phyloP scores from a whole-genome alignment of 1,140 invertebrate species.

The Parapsyche elsis region DNA sequence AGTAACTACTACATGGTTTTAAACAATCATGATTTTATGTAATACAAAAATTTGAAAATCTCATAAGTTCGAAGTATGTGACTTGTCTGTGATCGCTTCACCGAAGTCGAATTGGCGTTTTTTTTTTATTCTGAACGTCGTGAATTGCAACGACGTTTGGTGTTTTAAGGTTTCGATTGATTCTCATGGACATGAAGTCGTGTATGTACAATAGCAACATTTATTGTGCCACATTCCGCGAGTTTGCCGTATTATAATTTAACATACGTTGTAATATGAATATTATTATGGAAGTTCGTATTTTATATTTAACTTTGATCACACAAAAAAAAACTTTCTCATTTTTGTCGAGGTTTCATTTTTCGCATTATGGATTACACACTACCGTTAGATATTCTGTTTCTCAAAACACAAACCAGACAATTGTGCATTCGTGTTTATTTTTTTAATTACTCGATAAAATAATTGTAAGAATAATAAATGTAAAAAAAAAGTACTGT shows the following conservation, averaged over 20 bases:
- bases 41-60: neutral
- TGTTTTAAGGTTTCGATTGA: neutral
- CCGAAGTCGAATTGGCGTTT: neutral
- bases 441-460: slow-evolving; percentile 40
- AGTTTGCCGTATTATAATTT: neutral
- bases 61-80: neutral
- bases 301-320: no score
- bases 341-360: no score
- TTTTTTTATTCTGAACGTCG: neutral
- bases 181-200: neutral
- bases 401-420: neutral
- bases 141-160: neutral
- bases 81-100: neutral
- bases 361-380: no score
- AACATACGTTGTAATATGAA: no score
- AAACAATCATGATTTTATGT: neutral
- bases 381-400: neutral
- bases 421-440: slow-evolving; percentile 34
- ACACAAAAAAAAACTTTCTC: no score
- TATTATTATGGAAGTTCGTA: no score
- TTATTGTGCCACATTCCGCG: slow-evolving; percentile 18
- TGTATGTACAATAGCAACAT: neutral
- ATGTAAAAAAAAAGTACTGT: slow-evolving; percentile 40
- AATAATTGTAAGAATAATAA: slow-evolving; percentile 51
- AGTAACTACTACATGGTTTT: neutral